Percentiles rank a stretch among this genome's conserved stretches.
Evolutionary conservation across 1,140 invertebrate genomes (phyloP).

Genomic region (Pomacea maculata): DNA sequence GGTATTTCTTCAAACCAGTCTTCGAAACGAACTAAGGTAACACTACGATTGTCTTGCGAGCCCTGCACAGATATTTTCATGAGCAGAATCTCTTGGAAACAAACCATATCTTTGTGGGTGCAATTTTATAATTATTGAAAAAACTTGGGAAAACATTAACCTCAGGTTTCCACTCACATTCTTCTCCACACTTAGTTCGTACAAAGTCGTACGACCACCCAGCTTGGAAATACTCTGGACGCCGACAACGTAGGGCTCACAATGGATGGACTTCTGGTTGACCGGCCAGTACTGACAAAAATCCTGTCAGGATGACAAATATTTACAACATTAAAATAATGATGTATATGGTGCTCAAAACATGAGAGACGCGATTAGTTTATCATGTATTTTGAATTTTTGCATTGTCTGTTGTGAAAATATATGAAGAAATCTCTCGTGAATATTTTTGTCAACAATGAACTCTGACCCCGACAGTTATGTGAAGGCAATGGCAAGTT

Average conservation of each 20-base stretch:
- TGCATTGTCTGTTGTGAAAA: too few species aligned
- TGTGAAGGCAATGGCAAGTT: too few species aligned
- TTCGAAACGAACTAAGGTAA: constrained; percentile 1
- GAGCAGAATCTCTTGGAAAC: background rate
- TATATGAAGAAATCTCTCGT: too few species aligned
- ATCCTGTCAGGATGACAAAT: background rate
- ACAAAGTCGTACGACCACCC: background rate
- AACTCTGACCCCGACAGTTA: too few species aligned
- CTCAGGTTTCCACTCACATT: background rate
- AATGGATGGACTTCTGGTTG: background rate
- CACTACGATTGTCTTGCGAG: background rate
- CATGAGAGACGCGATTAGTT: too few species aligned
- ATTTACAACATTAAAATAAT: too few species aligned
- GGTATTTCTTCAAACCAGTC: constrained; percentile 82
- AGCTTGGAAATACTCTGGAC: background rate
- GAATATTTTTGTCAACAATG: too few species aligned
- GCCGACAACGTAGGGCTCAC: background rate
- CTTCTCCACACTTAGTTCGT: background rate
- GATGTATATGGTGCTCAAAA: too few species aligned
- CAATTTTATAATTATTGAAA: background rate
- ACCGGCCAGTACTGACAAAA: constrained; percentile 9
- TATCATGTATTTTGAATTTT: too few species aligned
- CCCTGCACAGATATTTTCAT: background rate
- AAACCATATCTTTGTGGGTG: background rate
- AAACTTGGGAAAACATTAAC: background rate